Conservation (phyloP, 2,888 invertebrate genomes). For the Nomada fucata region DNA sequence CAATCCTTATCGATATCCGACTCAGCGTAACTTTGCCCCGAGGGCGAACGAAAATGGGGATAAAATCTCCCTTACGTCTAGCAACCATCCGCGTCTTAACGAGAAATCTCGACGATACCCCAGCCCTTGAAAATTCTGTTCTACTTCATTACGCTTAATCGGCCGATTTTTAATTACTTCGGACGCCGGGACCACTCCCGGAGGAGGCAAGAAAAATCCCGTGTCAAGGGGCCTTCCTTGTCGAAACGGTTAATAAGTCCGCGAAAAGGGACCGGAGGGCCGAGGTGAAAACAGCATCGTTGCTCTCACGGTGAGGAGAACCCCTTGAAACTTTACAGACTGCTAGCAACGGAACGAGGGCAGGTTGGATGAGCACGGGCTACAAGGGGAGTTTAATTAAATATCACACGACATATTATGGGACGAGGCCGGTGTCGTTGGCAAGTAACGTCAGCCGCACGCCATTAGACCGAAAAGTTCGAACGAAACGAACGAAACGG, state of each 20-base stretch:
- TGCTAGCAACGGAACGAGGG: conserved; percentile 64
- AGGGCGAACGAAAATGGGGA: conserved; percentile 8
- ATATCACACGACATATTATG: conserved; percentile 80
- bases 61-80: conserved; percentile 11
- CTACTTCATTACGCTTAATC: conserved; percentile 58
- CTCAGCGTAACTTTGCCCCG: background rate
- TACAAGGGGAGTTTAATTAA: conserved; percentile 77
- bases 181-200: conserved; percentile 27
- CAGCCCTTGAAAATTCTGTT: conserved; percentile 25
- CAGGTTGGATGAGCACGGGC: conserved; percentile 44
- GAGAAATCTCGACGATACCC: conserved; percentile 30
- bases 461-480: conserved; percentile 66
- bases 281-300: conserved; percentile 45
- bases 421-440: conserved; percentile 64
- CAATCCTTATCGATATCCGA: background rate
- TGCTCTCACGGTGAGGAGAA: conserved; percentile 47
- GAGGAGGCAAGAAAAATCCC: conserved; percentile 59
- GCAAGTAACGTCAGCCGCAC: conserved; percentile 70
- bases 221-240: conserved; percentile 56
- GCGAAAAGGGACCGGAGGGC: conserved; percentile 44
- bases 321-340: conserved; percentile 80
- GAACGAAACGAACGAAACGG: conserved; percentile 53
- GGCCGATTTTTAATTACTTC: conserved; percentile 63
- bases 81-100: conserved; percentile 23
- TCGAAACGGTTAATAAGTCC: conserved; percentile 77